Conservation (phyloP, 2,797 vertebrate genomes). For the Catamblyrhynchus diadema region DNA sequence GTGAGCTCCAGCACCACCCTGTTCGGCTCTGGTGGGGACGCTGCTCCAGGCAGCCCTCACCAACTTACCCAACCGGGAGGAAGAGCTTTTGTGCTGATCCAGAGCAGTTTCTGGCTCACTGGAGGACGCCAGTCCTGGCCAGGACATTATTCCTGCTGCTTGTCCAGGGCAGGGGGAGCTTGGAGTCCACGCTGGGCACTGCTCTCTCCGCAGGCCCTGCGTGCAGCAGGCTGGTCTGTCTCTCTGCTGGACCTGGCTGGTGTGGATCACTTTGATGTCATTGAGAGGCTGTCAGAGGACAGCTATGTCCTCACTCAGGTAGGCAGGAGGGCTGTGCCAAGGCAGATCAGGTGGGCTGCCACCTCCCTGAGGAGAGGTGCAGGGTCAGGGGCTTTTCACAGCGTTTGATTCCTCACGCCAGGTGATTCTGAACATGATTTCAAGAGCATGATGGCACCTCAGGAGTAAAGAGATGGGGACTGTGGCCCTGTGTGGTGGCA, state of each 20-base stretch:
- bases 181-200: rapidly evolving
- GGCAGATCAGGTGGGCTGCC: rapidly evolving
- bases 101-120: neutral
- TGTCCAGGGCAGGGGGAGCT: rapidly evolving
- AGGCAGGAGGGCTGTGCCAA: neutral
- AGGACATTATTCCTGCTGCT: neutral
- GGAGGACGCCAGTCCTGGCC: neutral
- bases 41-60: neutral
- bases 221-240: slow-evolving; percentile 20
- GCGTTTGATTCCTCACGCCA: neutral
- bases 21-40: rapidly evolving
- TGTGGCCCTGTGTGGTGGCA: neutral
- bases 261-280: slow-evolving; percentile 75
- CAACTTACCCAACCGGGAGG: rapidly evolving
- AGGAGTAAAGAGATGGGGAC: neutral
- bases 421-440: slow-evolving; percentile 67
- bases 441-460: neutral
- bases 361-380: neutral
- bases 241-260: slow-evolving; percentile 52
- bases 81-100: neutral
- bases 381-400: neutral
- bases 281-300: slow-evolving; percentile 68
- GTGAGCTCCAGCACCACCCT: slow-evolving; percentile 47
- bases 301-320: slow-evolving; percentile 73
- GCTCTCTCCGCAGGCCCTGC: slow-evolving; percentile 3